phyloP scores from a whole-genome alignment of 2,797 vertebrate species.

The Diglossa cyanea region DNA sequence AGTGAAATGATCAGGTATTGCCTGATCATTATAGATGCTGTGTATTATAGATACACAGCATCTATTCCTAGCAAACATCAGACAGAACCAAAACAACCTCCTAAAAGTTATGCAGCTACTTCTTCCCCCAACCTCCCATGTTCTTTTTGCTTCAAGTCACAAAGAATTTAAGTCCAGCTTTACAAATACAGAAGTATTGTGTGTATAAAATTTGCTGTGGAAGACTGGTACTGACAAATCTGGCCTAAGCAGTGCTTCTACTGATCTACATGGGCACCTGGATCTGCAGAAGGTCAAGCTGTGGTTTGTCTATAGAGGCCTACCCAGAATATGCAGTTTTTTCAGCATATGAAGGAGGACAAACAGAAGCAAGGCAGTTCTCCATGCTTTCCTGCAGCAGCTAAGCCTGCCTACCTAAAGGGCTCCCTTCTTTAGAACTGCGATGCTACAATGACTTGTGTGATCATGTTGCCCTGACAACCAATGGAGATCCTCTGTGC shows the following conservation, averaged over 20 bases:
- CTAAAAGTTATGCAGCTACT: not conserved
- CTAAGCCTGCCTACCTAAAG: not conserved
- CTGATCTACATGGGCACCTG: not conserved
- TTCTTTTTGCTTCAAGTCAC: not conserved
- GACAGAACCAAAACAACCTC: not conserved
- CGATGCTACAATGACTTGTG: not conserved
- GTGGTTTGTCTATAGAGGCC: not conserved
- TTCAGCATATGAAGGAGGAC: not conserved
- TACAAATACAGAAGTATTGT: not conserved
- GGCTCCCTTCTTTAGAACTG: not conserved
- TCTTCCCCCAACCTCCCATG: not conserved
- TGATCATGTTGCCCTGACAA: conserved; percentile 41
- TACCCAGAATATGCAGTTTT: not conserved
- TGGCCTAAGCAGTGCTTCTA: not conserved
- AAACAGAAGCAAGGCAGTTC: not conserved
- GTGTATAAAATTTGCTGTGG: not conserved
- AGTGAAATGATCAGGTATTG: not conserved
- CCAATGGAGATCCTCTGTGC: not conserved
- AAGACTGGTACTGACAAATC: rapidly evolving
- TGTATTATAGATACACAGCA: not conserved
- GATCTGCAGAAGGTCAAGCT: not conserved
- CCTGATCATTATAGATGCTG: too few relatives aligned
- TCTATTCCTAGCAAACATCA: not conserved
- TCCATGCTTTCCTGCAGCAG: not conserved
- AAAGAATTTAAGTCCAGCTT: not conserved